Percentiles rank a stretch among this genome's conserved stretches.
Evolutionary conservation across 1,140 invertebrate species (phyloP).

Genomic region (Augochlora pura): DNA sequence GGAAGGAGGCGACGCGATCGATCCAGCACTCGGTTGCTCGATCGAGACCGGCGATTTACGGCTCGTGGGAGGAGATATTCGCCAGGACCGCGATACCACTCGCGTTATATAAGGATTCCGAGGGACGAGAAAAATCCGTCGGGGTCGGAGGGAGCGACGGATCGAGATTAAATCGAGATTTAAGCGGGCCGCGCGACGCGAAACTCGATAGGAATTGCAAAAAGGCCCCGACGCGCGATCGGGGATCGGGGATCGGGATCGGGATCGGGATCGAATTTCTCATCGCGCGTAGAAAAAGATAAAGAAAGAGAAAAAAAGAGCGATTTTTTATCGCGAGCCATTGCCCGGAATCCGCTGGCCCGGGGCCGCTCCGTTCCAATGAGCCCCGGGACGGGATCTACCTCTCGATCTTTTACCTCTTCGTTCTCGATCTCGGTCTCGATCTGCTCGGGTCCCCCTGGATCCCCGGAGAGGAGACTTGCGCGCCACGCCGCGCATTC

Average conservation of each 20-base stretch:
- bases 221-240: conserved; percentile 29
- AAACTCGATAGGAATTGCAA: conserved; percentile 46
- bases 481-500: background rate
- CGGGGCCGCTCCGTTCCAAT: conserved; percentile 5
- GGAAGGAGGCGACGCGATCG: no score
- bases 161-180: conserved; percentile 36
- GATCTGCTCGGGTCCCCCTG: no score
- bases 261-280: conserved; percentile 49
- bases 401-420: background rate
- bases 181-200: conserved; percentile 27
- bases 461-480: background rate
- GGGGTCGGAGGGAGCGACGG: background rate
- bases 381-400: background rate
- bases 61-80: background rate
- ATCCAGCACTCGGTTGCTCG: no score
- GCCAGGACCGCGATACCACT: conserved; percentile 8
- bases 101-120: conserved; percentile 31
- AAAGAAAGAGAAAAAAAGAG: no score
- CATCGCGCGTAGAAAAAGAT: conserved; percentile 20
- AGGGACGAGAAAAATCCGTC: conserved; percentile 3
- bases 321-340: conserved; percentile 6
- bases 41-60: no score
- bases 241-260: conserved; percentile 29
- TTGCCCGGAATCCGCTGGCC: conserved; percentile 12
- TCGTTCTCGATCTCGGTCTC: background rate